Base-by-base conservation (phyloP, 2,888 invertebrate species). In the Tribolium freemani region DNA sequence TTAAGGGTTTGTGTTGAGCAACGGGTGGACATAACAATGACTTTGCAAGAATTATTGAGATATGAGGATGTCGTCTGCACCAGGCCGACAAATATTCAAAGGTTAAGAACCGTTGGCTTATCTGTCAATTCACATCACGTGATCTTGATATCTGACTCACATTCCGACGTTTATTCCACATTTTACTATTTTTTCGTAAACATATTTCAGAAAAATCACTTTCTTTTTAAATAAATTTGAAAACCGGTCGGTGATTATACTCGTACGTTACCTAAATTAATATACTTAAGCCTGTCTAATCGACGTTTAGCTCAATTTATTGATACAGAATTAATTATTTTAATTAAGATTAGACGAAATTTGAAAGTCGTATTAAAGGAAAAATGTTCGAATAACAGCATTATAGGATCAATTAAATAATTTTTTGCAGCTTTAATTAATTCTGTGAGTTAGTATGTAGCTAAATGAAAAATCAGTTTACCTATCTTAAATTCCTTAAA, bases 21-120 rank as follows among this genome's bases (percentile, higher is more conserved):
- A 26, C 26, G 26, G 26, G 48, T 48, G 11, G 48, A 16, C 2
- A 48, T 11, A 48, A 48, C 6, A 10, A 48, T 48, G 48, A 48
- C n/a, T 13, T 6, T 11, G 48, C 11, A 48, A 31, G 30, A 13
- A 56, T 31, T 16, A 16, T 16, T 13, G 54, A 10, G 54, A 56
- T 31, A 56, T 26, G 5, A 26, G 8, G 10, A 31, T 31, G 31
- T 56, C n/a, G 31, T 56, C n/a, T 31, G 54, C 30, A 50, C 8
- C 50, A 56, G n/a, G 31, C 10, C 30, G 54, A 31, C 54, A 31
- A 56, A 56, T 56, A 31, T 31, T 30, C 31, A 56, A 56, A 56
- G 54, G 54, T 56, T 26, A 56, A 56, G 31, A 56, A 56, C 54
- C 54, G 54, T 56, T 50, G 13, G n/a, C 50, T 50, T 51, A 51